Evolutionary conservation across 2,888 invertebrate species (phyloP).

Genomic region (Lochmaea crataegi): DNA sequence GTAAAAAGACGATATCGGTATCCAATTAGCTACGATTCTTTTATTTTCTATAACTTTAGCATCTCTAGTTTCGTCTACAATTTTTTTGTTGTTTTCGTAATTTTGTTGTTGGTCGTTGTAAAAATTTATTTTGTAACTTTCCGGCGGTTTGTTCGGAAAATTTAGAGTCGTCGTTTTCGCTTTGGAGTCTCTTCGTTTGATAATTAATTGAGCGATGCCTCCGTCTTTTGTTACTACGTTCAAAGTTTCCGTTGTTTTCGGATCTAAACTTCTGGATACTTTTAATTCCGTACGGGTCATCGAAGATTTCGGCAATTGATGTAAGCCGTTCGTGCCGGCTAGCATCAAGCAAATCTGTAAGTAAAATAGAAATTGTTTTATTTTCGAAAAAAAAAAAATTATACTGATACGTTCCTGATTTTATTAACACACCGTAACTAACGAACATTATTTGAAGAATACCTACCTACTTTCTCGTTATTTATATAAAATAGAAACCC

Average conservation of each 20-base stretch:
- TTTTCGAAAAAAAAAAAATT: background rate
- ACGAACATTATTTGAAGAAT: conserved; percentile 6
- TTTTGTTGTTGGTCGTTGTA: conserved; percentile 30
- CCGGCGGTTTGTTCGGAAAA: conserved; percentile 48
- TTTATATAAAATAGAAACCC: conserved; percentile 23
- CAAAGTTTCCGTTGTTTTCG: conserved; percentile 80
- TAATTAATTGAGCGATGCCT: conserved; percentile 80
- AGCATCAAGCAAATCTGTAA: background rate
- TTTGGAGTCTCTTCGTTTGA: conserved; percentile 76
- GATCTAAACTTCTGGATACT: conserved; percentile 81
- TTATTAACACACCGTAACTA: background rate
- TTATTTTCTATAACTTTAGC: conserved; percentile 51
- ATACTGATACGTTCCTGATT: background rate
- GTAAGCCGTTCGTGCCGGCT: conserved; percentile 39
- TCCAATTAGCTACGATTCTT: conserved; percentile 59
- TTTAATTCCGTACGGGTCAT: conserved; percentile 80
- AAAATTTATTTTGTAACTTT: conserved; percentile 23
- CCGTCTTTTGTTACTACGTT: conserved; percentile 82
- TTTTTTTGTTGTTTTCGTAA: conserved; percentile 18
- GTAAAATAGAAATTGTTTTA: background rate
- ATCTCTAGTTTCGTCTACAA: conserved; percentile 19
- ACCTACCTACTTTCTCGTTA: conserved; percentile 25
- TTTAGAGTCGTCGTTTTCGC: conserved; percentile 19
- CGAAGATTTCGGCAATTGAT: conserved; percentile 65
- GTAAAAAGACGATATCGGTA: conserved; percentile 61